Base-by-base conservation (phyloP, 2,797 vertebrate genomes). In the Semotilus atromaculatus region DNA sequence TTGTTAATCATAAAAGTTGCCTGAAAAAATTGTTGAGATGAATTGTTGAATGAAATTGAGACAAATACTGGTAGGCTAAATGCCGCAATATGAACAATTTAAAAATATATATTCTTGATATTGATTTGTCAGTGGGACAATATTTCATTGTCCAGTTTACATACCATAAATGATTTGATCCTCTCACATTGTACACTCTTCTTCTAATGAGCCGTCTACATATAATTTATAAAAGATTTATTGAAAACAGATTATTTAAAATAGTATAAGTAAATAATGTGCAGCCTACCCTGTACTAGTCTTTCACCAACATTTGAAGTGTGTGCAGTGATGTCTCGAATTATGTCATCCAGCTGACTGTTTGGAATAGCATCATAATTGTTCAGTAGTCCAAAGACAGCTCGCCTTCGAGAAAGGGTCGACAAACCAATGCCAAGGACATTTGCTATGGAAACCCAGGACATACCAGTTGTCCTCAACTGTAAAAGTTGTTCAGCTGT, bases 321-420 rank as follows among this genome's bases (percentile, higher is more conserved):
- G 21, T 40, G 67, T 40, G 36, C 40, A 45, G 4, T 14, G 10
- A 45, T 23, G 21, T 45, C 21, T n/a, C 3, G 29, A 34, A 67
- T 36, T 34, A 66, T 67, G 64, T 67, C 64, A 34, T 67, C 31
- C 64, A 34, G 31, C 6, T 36, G 29, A 67, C n/a, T 45, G 40
- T 72, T 45, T 72, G 36, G 21, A 38, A 70, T 70, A 21, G 36
- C 36, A 43, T 70, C 67, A 70, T 70, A 70, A 70, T 70, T 70
- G 36, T 43, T 7, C 1, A 67, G 29, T 67, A 67, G 62, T 66
- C 29, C 62, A 66, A 66, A 66, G 26, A 66, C 26, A 62, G 26
- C 13, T 31, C 60, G 13, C 13, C 14, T 18, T 66, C 62, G 7
- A 66, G 7, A 66, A 66, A 66, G 29, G 16, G 29, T 66, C 7